Base-by-base conservation (phyloP, 2,888 invertebrate genomes). In the Linnaemya tessellans region DNA sequence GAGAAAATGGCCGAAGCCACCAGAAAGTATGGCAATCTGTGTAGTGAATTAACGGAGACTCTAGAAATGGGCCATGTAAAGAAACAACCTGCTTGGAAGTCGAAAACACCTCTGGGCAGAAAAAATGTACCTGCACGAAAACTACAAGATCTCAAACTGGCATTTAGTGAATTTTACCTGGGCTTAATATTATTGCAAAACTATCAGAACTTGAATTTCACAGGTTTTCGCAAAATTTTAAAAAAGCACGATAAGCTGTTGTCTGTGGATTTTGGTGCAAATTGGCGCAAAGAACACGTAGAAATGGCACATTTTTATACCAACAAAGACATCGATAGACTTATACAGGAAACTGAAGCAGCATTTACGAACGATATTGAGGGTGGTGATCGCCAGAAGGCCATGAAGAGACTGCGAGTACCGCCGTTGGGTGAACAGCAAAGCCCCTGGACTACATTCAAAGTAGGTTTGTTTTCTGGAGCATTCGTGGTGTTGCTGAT, bases 1-100 rank as follows among this genome's bases (percentile, higher is more conserved):
- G 97, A 98, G 92, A 98, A 98, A 93, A 93, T 98, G 89, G 97
- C 97, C 0, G 97, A 98, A 93, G 97, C 97, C 0, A 96, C 95
- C 10, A 94, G 97, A 79, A 97, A 97, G 91, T 96, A 95, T 92
- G 95, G 96, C 11, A 96, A 94, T 77, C 92, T 97, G 35, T 94
- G 95, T 87, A 95, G 95, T 80, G 97, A 97, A 89, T 91, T 97
- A 25, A 94, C 95, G 5, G 93, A 93, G 87, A 92, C 93, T 0
- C 75, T 92, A 64, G 92, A 93, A 84, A 92, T 92, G 88, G 93
- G 93, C 0, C 92, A 90, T 41, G 89, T 91, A 0, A 90, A 90
- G 62, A 93, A 93, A 81, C 91, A 91, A 78, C 90, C 91, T 1
- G 89, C 90, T 0, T 92, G 92, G 92, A 92, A 91, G 75, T 89